Evolutionary conservation across 2,888 invertebrate genomes (phyloP), one percentile per base, ranked within the genome.

Genomic region (Graphium colonna): DNA sequence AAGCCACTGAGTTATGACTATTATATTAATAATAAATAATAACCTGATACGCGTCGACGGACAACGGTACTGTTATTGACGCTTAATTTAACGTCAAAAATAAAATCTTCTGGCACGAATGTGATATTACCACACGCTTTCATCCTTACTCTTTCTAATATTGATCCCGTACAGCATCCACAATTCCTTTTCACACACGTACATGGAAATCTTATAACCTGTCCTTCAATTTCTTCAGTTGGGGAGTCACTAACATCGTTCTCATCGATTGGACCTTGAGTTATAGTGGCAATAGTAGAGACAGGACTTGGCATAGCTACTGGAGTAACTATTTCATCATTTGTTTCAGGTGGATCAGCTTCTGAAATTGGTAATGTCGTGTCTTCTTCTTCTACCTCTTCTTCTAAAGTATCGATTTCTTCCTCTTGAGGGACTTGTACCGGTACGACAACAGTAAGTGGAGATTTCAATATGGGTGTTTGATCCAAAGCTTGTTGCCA

Each of bases 61-160:
- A 94, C 94, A 56, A 95, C 88, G 13, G 94, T 92, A 55, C 92
- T 91, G 61, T 94, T 93, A 66, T 96, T 96, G 67, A 95, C 91
- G 49, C 90, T 90, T 75, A 96, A 83, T 62, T 91, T 92, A 17
- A 95, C 90, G 56, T 94, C 94, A 71, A 96, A 94, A 21, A 95
- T 93, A 73, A 96, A 96, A 61, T 96, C 96, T 64, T 96, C 95
- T 0, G 96, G 95, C 15, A 94, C 90, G 71, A 96, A 96, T 9
- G 93, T 92, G 17, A 96, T 88, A 69, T 95, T 95, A 39, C 95
- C 92, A 75, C 96, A 96, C 15, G 94, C 93, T 70, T 94, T 94
- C 85, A 94, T 94, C 59, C 91, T 92, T 64, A 94, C 91, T 38
- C 91, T 81, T 54, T 92, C 90, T 62, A 93, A 75, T 44, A 94